Percentiles rank a stretch among this genome's conserved stretches.
These are phyloP conservation scores for Psilopsiagon aurifrons DNA, from an alignment of 2,113 vertebrate genomes.

Conservation along the genomic window DNA sequence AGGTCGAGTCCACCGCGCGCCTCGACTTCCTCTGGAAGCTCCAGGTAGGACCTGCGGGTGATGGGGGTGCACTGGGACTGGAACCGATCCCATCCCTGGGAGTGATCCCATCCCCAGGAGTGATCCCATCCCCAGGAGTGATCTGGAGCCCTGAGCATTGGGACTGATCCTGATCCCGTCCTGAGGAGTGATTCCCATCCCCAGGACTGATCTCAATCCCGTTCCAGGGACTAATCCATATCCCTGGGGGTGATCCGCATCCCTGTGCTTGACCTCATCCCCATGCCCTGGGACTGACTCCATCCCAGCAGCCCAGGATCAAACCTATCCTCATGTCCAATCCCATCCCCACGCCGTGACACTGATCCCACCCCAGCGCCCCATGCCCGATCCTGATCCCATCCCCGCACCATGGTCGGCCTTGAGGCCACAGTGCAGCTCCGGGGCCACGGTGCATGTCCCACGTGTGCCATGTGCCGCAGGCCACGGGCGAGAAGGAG, in stretches of 20 bases:
- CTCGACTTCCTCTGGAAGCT: slow-evolving; percentile 98
- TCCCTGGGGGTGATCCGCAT: neutral
- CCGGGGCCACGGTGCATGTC: neutral
- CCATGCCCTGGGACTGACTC: too few species aligned
- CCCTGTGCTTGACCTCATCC: too few species aligned
- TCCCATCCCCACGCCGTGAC: too few species aligned
- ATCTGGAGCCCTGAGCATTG: too few species aligned
- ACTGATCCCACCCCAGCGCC: too few species aligned
- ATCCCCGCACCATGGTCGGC: neutral
- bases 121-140: too few species aligned
- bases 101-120: neutral
- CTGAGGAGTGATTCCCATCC: too few species aligned
- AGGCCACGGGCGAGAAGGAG: slow-evolving; percentile 96
- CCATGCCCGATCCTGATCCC: too few species aligned
- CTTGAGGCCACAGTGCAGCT: rapidly evolving
- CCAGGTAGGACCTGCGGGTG: slow-evolving; percentile 77
- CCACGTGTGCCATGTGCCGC: neutral
- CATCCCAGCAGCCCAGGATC: neutral
- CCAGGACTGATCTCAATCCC: too few species aligned
- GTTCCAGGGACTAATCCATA: too few species aligned
- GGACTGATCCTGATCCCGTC: too few species aligned
- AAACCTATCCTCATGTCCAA: too few species aligned
- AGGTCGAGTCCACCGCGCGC: slow-evolving; percentile 94
- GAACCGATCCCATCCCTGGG: neutral
- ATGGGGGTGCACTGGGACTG: slow-evolving; percentile 60